A percentile compares a stretch with the other conserved stretches of the same genome.
Evolutionary conservation across 1,140 invertebrate species (phyloP).

Genomic region (Papilio machaon): DNA sequence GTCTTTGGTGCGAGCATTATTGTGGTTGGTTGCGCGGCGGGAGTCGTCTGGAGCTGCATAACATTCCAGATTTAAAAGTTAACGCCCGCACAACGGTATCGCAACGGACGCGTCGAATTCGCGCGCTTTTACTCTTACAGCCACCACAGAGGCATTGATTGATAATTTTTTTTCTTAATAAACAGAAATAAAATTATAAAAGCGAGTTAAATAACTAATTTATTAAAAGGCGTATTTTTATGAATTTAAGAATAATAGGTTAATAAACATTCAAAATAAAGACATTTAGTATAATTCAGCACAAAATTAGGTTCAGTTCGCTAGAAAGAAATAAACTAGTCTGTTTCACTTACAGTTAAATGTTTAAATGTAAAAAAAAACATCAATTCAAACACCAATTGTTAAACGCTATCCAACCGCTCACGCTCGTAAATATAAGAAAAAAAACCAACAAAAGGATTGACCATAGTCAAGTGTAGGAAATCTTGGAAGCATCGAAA

Average conservation of each 20-base stretch:
- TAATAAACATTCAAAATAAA: background rate
- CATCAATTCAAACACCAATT: background rate
- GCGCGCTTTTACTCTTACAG: constrained; percentile 65
- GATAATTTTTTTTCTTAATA: background rate
- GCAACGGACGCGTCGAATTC: constrained; percentile 62
- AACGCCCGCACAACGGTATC: constrained; percentile 64
- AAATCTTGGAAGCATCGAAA: constrained; percentile 2
- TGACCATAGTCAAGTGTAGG: constrained; percentile 5
- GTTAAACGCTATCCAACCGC: background rate
- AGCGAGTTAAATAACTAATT: background rate
- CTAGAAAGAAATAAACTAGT: background rate
- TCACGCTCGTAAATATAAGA: background rate
- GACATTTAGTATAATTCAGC: background rate
- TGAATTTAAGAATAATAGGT: background rate
- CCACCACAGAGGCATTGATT: constrained; percentile 6
- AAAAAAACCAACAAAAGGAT: constrained; percentile 22
- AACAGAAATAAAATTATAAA: background rate
- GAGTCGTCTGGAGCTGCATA: constrained; percentile 46
- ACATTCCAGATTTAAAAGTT: constrained; percentile 69
- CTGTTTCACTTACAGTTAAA: background rate
- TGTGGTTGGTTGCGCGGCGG: constrained; percentile 43
- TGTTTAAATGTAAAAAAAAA: background rate
- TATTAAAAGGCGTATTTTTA: background rate
- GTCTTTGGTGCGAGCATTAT: constrained; percentile 16
- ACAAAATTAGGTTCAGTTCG: background rate